Conservation (phyloP, 53 echinoderm and acorn worm genomes). For the Patiria pectinifera region DNA sequence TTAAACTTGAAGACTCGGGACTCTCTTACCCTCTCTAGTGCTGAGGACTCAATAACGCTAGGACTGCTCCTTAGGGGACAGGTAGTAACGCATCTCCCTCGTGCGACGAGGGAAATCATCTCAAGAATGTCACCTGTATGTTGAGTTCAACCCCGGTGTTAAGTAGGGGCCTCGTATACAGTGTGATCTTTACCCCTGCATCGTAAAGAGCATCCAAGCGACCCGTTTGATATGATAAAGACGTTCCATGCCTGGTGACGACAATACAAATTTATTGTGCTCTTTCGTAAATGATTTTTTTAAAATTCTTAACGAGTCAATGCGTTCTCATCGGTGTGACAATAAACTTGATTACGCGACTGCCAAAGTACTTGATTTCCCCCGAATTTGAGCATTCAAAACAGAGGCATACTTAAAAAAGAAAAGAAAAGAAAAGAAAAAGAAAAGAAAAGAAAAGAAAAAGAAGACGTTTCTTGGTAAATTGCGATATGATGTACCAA, state of each 20-base stretch:
- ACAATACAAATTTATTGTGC: not conserved
- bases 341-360: too few species aligned
- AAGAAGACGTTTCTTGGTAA: too few species aligned
- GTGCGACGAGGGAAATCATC: slow-evolving; percentile 24
- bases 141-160: slow-evolving; percentile 56
- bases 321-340: not conserved
- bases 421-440: too few species aligned
- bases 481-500: too few species aligned
- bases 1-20: slow-evolving; percentile 59
- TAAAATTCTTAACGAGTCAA: not conserved
- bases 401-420: too few species aligned
- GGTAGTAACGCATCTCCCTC: slow-evolving; percentile 35
- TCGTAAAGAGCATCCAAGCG: slow-evolving; percentile 20
- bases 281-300: not conserved
- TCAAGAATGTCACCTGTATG: slow-evolving; percentile 53
- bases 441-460: too few species aligned
- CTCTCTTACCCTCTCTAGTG: slow-evolving; percentile 41
- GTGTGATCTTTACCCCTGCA: slow-evolving; percentile 50
- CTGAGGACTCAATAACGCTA: slow-evolving; percentile 52
- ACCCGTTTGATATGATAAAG: slow-evolving; percentile 24
- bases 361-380: too few species aligned
- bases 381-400: too few species aligned
- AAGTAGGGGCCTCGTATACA: slow-evolving; percentile 59
- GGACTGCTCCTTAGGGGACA: slow-evolving; percentile 59
- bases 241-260: not conserved